A percentile compares a stretch with the other conserved stretches of the same genome.
Evolutionary conservation across 2,113 vertebrate genomes (phyloP).

Genomic region (Phasianus colchicus): DNA sequence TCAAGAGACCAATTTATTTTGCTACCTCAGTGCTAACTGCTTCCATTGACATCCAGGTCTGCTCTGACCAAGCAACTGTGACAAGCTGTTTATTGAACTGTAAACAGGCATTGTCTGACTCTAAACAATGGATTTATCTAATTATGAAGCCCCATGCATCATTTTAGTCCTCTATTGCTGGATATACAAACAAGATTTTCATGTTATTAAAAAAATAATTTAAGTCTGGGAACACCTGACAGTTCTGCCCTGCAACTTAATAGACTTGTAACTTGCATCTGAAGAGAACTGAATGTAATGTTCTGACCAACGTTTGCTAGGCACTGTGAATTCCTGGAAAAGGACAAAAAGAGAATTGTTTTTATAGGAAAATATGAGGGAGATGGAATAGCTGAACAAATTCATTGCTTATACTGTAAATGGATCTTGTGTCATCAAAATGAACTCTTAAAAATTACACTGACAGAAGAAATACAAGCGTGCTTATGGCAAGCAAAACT

Average conservation of each 20-base stretch:
- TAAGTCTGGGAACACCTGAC: neutral
- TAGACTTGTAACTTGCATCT: neutral
- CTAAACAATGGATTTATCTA: slow-evolving; percentile 83
- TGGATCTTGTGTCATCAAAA: neutral
- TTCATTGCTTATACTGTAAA: slow-evolving; percentile 7
- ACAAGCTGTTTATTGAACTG: slow-evolving; percentile 90
- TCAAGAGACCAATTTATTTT: slow-evolving; percentile 89
- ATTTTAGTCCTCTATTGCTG: slow-evolving; percentile 51
- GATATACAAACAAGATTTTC: slow-evolving; percentile 54
- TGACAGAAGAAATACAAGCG: neutral
- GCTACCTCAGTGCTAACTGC: slow-evolving; percentile 77
- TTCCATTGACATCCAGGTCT: slow-evolving; percentile 84
- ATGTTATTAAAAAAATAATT: slow-evolving; percentile 41
- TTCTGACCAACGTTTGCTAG: neutral
- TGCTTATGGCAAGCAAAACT: neutral
- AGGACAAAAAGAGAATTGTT: slow-evolving; percentile 11
- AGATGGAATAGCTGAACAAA: slow-evolving; percentile 7
- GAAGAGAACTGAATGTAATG: neutral
- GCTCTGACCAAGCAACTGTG: slow-evolving; percentile 86
- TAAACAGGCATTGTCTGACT: slow-evolving; percentile 80
- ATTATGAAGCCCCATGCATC: slow-evolving; percentile 77
- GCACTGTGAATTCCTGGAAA: neutral
- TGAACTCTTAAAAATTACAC: neutral
- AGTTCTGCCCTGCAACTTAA: slow-evolving; percentile 14
- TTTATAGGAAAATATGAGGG: neutral